phyloP scores from a whole-genome alignment of 2,888 invertebrate genomes.

The Standfussiana lucernea region DNA sequence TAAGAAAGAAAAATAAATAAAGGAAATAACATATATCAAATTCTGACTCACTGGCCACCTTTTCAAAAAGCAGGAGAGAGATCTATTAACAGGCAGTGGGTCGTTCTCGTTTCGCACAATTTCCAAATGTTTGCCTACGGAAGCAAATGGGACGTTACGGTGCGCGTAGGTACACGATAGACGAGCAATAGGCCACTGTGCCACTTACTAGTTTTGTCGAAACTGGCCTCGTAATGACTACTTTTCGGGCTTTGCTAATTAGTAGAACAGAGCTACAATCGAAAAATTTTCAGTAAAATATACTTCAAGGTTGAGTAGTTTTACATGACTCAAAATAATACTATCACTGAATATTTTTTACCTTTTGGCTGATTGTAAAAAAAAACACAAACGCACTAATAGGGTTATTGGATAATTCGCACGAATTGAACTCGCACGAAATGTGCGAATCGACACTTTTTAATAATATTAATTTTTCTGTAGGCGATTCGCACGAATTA shows the following conservation, averaged over 20 bases:
- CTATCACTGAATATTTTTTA: not conserved
- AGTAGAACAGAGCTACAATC: not conserved
- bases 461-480: no score
- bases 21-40: no score
- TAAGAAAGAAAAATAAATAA: no score
- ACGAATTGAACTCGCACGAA: no score
- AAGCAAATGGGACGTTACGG: constrained; percentile 49
- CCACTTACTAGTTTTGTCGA: constrained; percentile 20
- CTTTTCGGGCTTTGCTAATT: constrained; percentile 3
- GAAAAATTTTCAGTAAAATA: not conserved
- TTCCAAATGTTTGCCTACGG: constrained; percentile 42
- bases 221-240: constrained; percentile 22
- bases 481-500: no score
- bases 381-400: no score
- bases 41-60: not conserved
- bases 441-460: no score
- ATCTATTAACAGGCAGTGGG: not conserved
- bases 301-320: not conserved
- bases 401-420: no score
- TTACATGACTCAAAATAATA: not conserved
- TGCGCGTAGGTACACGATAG: constrained; percentile 27
- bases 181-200: constrained; percentile 17
- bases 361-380: not conserved
- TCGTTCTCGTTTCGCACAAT: constrained; percentile 31
- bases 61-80: not conserved